Evolutionary conservation across 2,888 invertebrate genomes (phyloP), one percentile per base, ranked within the genome.

Genomic region (Zaprionus bogoriensis): DNA sequence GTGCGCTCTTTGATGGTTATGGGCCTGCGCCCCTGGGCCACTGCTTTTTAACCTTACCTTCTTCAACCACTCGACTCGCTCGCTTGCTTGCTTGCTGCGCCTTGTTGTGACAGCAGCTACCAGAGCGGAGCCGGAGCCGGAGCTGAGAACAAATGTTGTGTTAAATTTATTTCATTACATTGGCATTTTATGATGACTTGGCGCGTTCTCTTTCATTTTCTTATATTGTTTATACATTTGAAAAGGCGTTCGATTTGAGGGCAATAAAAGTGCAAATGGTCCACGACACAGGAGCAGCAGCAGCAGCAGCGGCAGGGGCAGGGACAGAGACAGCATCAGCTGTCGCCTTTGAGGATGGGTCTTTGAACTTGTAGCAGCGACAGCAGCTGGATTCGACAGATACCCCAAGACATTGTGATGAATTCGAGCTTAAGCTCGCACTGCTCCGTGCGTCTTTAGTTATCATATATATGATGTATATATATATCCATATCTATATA

Each of bases 101-200:
- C 20, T 14, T 77, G 70, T 85, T 78, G 70, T 72, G 77, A 81
- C 81, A 78, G 60, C 22, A 42, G 32, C 38, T 25, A 42, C 9
- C 19, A 19, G 28, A 44, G 17, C 25, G 19, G 38, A 61, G 38
- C 45, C 9, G 22, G 22, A 28, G 28, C 42, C 46, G 30, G n/a
- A 22, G 19, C 50, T 17, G 62, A 45, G 58, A 68, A 69, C 84
- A 84, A 84, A 86, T 79, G 87, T 84, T 79, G 72, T 69, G 67
- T 79, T 68, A 66, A 80, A 77, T 82, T 87, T 77, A 76, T 74
- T 86, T 84, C 77, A 84, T 84, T 83, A 60, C 71, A 74, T 64
- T 81, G 82, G 65, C 68, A 64, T 80, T 83, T 83, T 73, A 77
- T 81, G 81, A 74, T 77, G 80, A 80, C 70, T 83, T 58, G 62